phyloP scores from a whole-genome alignment of 2,888 invertebrate genomes.

The Drosophila greeni region DNA sequence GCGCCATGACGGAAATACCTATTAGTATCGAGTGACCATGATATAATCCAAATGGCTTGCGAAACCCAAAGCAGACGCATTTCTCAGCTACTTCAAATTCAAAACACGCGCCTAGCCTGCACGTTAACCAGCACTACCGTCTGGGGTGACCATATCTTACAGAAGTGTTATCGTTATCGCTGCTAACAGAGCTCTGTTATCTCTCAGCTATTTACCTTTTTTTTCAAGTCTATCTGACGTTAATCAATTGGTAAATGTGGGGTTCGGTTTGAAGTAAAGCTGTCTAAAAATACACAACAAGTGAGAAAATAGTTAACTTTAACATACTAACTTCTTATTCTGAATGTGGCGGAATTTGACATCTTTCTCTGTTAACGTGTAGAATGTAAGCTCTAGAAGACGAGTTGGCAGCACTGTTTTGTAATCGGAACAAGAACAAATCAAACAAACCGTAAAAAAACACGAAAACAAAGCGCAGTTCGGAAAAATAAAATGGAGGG shows the following conservation, averaged over 20 bases:
- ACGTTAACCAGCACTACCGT: slow-evolving; percentile 13
- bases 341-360: too few species aligned
- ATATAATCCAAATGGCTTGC: slow-evolving; percentile 64
- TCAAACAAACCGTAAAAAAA: slow-evolving; percentile 23
- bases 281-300: too few species aligned
- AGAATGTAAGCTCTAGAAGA: too few species aligned
- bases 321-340: too few species aligned
- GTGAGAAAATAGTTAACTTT: too few species aligned
- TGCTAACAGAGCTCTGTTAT: not conserved
- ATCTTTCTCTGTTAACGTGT: too few species aligned
- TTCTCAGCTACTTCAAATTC: slow-evolving; percentile 53
- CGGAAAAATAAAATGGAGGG: slow-evolving; percentile 8
- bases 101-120: slow-evolving; percentile 55
- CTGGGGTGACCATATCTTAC: slow-evolving; percentile 13
- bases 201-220: not conserved
- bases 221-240: not conserved
- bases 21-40: slow-evolving; percentile 57
- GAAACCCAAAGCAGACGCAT: slow-evolving; percentile 43
- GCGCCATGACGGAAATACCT: slow-evolving; percentile 70
- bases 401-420: not conserved
- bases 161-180: slow-evolving; percentile 8
- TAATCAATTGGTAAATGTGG: too few species aligned
- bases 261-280: too few species aligned
- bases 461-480: slow-evolving; percentile 18
- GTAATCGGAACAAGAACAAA: slow-evolving; percentile 13